These are phyloP conservation scores for Carollia perspicillata DNA, from an alignment of 2,113 vertebrate species.

Conservation along the genomic window DNA sequence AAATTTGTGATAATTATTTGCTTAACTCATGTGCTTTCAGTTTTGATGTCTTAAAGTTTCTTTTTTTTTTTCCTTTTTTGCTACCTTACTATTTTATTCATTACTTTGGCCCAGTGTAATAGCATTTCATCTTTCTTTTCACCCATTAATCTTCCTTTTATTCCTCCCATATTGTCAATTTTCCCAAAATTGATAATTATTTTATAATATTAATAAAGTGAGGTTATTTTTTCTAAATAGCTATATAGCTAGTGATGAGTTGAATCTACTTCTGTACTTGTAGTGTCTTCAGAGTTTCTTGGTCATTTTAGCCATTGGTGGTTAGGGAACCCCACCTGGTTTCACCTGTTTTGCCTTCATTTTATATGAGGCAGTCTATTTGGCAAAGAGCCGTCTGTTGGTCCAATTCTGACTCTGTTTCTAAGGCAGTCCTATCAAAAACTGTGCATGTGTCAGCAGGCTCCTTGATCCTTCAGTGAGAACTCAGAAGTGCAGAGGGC, in stretches of 20 bases:
- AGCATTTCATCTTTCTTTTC: neutral
- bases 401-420: neutral
- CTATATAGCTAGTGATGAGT: neutral
- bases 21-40: neutral
- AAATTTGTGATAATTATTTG: neutral
- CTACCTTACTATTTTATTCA: neutral
- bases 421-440: neutral
- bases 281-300: neutral
- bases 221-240: neutral
- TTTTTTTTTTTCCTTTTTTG: neutral
- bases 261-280: neutral
- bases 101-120: neutral
- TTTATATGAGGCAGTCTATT: neutral
- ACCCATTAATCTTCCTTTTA: neutral
- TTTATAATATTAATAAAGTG: neutral
- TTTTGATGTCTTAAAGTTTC: neutral
- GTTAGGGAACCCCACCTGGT: accelerated
- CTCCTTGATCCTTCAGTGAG: neutral
- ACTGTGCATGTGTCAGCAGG: neutral
- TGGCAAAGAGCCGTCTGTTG: neutral
- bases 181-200: neutral
- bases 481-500: neutral
- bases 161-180: neutral
- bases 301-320: neutral
- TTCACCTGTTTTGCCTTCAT: neutral